Conservation (phyloP, 2,797 vertebrate species). For the Erpetoichthys calabaricus region DNA sequence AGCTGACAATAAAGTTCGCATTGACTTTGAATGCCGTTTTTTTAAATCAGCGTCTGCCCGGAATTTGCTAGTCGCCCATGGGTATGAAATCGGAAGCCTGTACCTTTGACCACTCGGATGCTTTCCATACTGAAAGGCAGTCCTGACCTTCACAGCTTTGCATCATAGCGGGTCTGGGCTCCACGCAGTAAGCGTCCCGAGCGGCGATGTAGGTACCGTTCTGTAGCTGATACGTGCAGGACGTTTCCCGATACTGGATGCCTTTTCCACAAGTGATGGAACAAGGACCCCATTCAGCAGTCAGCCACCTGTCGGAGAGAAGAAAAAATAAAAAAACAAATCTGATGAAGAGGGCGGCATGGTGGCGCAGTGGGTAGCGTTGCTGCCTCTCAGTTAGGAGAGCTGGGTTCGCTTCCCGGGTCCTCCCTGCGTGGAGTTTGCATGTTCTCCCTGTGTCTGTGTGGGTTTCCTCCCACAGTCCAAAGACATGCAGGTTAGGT, state of each 20-base stretch:
- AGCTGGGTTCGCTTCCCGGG: too few relatives aligned
- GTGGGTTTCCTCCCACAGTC: too few relatives aligned
- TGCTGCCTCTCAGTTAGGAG: too few relatives aligned
- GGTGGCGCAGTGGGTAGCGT: too few relatives aligned
- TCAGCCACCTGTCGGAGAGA: slow-evolving; percentile 66
- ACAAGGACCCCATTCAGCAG: slow-evolving; percentile 73
- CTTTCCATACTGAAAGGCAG: slow-evolving; percentile 82
- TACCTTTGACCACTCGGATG: slow-evolving; percentile 89
- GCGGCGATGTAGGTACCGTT: slow-evolving; percentile 74
- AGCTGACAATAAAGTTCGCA: too few relatives aligned
- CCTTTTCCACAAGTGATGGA: slow-evolving; percentile 79
- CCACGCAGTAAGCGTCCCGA: slow-evolving; percentile 66
- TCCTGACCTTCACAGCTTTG: slow-evolving; percentile 78
- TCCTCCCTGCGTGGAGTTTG: too few relatives aligned
- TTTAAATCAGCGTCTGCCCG: too few relatives aligned
- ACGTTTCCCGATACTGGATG: slow-evolving; percentile 69
- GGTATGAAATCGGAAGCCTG: slow-evolving; percentile 9
- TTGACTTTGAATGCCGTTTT: too few relatives aligned
- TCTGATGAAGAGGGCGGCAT: neutral
- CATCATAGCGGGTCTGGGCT: slow-evolving; percentile 52
- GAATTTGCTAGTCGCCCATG: too few relatives aligned
- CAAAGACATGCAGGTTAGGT: too few relatives aligned
- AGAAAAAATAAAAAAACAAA: slow-evolving; percentile 11
- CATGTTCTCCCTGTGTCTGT: too few relatives aligned
- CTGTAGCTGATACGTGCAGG: slow-evolving; percentile 75